These are phyloP conservation scores for Apis florea DNA, from an alignment of 1,140 invertebrate species.

Conservation along the genomic window DNA sequence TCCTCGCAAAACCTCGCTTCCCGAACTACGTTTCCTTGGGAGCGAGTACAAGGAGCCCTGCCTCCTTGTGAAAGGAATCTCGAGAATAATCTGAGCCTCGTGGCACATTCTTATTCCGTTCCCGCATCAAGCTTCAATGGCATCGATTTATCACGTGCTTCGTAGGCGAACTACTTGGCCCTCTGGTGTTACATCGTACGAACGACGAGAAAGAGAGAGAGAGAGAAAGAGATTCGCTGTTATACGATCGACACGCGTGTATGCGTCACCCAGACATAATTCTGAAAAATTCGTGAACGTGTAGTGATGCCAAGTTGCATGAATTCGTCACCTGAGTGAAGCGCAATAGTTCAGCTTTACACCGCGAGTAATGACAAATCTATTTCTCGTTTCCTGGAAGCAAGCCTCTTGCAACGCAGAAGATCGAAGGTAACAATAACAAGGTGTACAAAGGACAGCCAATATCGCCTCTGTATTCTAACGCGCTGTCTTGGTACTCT, in stretches of 20 bases:
- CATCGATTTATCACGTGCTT: constrained; percentile 77
- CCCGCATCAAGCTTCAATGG: constrained; percentile 74
- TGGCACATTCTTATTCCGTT: constrained; percentile 75
- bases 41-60: constrained; percentile 35
- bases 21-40: constrained; percentile 68
- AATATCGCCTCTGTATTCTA: constrained; percentile 36
- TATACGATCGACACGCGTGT: neutral
- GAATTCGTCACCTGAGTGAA: constrained; percentile 25
- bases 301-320: neutral
- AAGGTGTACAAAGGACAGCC: constrained; percentile 31
- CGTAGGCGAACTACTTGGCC: constrained; percentile 61
- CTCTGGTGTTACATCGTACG: constrained; percentile 7
- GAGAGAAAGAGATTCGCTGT: neutral
- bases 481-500: constrained; percentile 27
- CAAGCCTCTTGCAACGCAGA: constrained; percentile 23
- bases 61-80: constrained; percentile 73
- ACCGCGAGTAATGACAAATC: constrained; percentile 73
- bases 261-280: neutral
- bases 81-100: constrained; percentile 74
- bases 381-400: constrained; percentile 69
- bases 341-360: constrained; percentile 44
- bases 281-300: constrained; percentile 42
- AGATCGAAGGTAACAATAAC: constrained; percentile 7
- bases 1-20: constrained; percentile 70
- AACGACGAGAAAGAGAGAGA: neutral